Evolutionary conservation across 2,797 vertebrate species (phyloP).

Genomic region (Cuniculus paca): DNA sequence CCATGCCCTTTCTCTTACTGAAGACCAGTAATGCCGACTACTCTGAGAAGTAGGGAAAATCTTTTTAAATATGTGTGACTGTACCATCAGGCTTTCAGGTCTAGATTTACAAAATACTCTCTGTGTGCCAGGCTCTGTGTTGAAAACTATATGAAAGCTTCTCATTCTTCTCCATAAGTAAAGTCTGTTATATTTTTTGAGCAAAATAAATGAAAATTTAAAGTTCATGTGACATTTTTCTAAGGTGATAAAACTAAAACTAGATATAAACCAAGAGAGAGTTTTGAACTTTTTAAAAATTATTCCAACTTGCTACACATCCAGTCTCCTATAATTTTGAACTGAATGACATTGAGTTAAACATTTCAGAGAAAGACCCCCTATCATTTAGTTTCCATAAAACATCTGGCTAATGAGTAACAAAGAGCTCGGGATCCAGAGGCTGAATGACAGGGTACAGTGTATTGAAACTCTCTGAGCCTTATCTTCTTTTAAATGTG

Average conservation of each 20-base stretch:
- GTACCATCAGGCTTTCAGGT: not conserved
- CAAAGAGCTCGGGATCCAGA: not conserved
- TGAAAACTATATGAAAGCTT: not conserved
- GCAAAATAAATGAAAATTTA: not conserved
- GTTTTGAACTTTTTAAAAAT: not conserved
- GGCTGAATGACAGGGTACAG: rapidly evolving
- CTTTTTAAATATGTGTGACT: not conserved
- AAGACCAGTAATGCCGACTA: not conserved
- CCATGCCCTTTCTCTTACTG: not conserved
- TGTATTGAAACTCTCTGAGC: not conserved
- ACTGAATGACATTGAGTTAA: not conserved
- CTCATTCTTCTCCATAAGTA: not conserved
- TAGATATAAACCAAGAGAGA: not conserved
- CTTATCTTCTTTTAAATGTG: not conserved
- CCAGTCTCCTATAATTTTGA: not conserved
- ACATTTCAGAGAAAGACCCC: not conserved
- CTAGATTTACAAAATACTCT: not conserved
- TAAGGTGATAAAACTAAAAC: not conserved
- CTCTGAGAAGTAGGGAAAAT: not conserved
- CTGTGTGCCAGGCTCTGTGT: not conserved
- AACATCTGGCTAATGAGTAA: not conserved
- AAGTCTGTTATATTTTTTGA: not conserved
- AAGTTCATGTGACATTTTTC: not conserved
- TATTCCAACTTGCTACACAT: not conserved
- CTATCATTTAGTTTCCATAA: not conserved